Base-by-base conservation (phyloP, 2,113 vertebrate species). In the Nycticorax nycticorax region DNA sequence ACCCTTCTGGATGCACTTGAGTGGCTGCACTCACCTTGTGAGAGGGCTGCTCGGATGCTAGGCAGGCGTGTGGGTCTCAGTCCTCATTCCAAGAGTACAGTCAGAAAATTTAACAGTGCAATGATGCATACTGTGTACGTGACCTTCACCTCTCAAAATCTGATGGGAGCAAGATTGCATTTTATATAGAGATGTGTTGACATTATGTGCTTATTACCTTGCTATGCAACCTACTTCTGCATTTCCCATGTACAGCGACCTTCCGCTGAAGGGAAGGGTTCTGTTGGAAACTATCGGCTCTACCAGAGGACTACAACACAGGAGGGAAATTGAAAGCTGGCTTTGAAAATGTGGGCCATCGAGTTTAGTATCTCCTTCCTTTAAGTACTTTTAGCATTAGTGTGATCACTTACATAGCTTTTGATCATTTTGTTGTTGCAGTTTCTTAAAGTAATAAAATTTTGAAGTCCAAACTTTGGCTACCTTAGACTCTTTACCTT, bases 121-220 rank as follows among this genome's bases (percentile, higher is more conserved):
- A 1, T 23, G 60, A 35, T 52, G 62, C 28, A 8, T 7, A 43
- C 22, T 19, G 19, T 37, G 20, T 24, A 30, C 0, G 0, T 62
- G 53, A 66, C 53, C 47, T 43, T 55, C 64, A 35, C 6, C 15
- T 39, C 28, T 68, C 47, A 52, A 24, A 50, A 32, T 73, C 1
- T 45, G 35, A 52, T 56, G 69, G 41, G 32, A 60, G 11, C 5
- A 30, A 33, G 88, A 26, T 6, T 50, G 22, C 1, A 0, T 62
- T 81, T 56, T 18, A 13, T 27, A 8, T 20, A 41, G 74, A 37
- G 74, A 9, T 53, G 12, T 6, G 37, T n/a, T 59, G 33, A 37
- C 39, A 14, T 59, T 20, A 3, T 22, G 32, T 68, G 17, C 24
- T n/a, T 77, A 19, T n/a, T 77, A 19, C 33, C 3, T 8, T 28